Base-by-base conservation (phyloP, 1,140 invertebrate genomes). In the Pomacea maculata region DNA sequence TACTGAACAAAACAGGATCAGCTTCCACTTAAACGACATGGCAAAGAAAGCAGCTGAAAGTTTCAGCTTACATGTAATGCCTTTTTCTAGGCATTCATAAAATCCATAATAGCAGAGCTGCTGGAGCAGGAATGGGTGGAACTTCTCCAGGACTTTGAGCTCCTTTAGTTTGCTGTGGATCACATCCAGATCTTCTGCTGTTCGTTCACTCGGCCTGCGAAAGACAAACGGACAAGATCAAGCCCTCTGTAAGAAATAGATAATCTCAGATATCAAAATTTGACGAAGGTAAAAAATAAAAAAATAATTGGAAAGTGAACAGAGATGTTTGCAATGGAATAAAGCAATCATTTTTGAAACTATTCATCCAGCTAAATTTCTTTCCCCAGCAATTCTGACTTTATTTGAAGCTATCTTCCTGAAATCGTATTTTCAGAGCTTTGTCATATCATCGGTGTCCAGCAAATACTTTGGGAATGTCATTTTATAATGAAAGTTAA, bases 81-180 rank as follows among this genome's bases (percentile, higher is more conserved):
- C 95, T 90, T 94, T 94, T 86, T 96, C 95, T 81, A 96, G 90
- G 87, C 95, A 94, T 89, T 96, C 95, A 90, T 95, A 95, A 90
- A 90, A 90, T 57, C 88, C 89, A 87, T 90, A 90, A 84, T 85
- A 93, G 84, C 95, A 95, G 77, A 96, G 91, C 89, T 96, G 95
- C 86, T 95, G 94, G n/a, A 96, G 91, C 67, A 95, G 93, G 54
- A 93, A 92, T 73, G 94, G 93, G 73, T 95, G 94, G 75, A 95
- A 92, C 82, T 94, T 93, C 85, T 94, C 93, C 84, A 96, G 91
- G 65, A 94, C 93, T 84, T 94, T 94, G 19, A 92, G 89, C 63
- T 88, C 87, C 79, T 92, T 91, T 61, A 93, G 84, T 57, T 90
- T 86, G 64, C 89, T 88, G 83, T 90, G 92, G 52, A 92, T 92